A percentile compares a stretch with the other conserved stretches of the same genome.
Conservation (phyloP, 2,113 vertebrate species). For the Neogale vison region DNA sequence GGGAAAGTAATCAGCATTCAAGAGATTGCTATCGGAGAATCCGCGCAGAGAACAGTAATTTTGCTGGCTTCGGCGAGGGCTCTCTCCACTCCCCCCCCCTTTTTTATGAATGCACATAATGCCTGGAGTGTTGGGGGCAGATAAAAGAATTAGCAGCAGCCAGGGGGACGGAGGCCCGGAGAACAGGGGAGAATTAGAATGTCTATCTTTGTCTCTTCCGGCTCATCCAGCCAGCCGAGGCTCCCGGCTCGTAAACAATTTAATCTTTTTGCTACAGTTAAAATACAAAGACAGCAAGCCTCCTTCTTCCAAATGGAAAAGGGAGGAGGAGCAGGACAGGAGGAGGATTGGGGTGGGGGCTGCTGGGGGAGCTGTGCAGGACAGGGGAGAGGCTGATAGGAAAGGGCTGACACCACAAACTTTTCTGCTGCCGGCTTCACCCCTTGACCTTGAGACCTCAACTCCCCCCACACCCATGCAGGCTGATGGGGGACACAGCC, state of each 20-base stretch:
- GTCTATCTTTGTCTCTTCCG: slow-evolving; percentile 98
- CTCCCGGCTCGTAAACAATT: slow-evolving; percentile 98
- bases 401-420: slow-evolving; percentile 82
- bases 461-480: background rate
- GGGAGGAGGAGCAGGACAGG: slow-evolving; percentile 62
- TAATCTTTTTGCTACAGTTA: slow-evolving; percentile 98
- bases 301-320: slow-evolving; percentile 81
- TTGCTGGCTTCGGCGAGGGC: slow-evolving; percentile 88
- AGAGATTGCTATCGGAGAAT: slow-evolving; percentile 97
- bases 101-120: slow-evolving; percentile 94
- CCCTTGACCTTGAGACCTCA: slow-evolving; percentile 60
- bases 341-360: slow-evolving; percentile 17
- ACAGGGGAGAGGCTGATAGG: slow-evolving; percentile 16
- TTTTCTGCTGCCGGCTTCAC: slow-evolving; percentile 75
- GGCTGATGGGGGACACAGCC: background rate
- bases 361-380: background rate
- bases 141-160: slow-evolving; percentile 99
- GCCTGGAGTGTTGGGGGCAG: slow-evolving; percentile 98
- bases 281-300: slow-evolving; percentile 89
- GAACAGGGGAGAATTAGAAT: slow-evolving; percentile 97
- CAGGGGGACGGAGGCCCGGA: slow-evolving; percentile 90
- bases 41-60: slow-evolving; percentile 92
- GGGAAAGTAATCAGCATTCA: slow-evolving; percentile 95
- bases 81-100: slow-evolving; percentile 49
- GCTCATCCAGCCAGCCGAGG: slow-evolving; percentile 95